phyloP scores from a whole-genome alignment of 2,888 invertebrate genomes.

The Meliscaeva auricollis region DNA sequence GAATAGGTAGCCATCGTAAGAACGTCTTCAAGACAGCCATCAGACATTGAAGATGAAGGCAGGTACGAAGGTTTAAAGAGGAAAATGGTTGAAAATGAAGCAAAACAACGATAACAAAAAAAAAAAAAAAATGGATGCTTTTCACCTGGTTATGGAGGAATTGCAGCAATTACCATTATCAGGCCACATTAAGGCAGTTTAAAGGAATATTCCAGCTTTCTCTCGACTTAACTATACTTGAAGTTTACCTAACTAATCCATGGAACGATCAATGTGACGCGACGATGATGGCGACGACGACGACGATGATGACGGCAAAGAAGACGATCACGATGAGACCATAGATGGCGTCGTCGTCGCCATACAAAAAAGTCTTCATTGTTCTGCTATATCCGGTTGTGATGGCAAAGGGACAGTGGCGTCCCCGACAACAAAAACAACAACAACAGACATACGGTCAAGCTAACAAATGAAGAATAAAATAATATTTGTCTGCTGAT shows the following conservation, averaged over 20 bases:
- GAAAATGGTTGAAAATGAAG: background rate
- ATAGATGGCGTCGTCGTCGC: conserved; percentile 25
- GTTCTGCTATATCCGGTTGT: conserved; percentile 56
- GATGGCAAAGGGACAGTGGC: background rate
- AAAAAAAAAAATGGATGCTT: conserved; percentile 15
- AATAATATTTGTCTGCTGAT: conserved; percentile 10
- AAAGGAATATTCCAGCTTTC: conserved; percentile 52
- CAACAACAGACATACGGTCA: conserved; percentile 16
- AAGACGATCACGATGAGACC: conserved; percentile 9
- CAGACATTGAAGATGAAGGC: conserved; percentile 8
- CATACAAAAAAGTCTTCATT: conserved; percentile 37
- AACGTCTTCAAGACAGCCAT: conserved; percentile 44
- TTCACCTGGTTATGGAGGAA: conserved; percentile 42
- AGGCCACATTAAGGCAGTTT: conserved; percentile 32
- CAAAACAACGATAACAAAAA: background rate
- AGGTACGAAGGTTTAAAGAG: background rate
- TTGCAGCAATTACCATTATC: conserved; percentile 41
- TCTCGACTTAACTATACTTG: background rate
- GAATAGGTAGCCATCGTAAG: conserved; percentile 32
- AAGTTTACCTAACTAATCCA: conserved; percentile 46
- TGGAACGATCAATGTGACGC: background rate
- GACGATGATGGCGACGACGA: background rate
- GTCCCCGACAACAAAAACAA: background rate
- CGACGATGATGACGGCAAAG: background rate
- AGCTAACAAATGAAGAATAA: background rate